Evolutionary conservation across 2,113 vertebrate genomes (phyloP).

Genomic region (Ranitomeya imitator): DNA sequence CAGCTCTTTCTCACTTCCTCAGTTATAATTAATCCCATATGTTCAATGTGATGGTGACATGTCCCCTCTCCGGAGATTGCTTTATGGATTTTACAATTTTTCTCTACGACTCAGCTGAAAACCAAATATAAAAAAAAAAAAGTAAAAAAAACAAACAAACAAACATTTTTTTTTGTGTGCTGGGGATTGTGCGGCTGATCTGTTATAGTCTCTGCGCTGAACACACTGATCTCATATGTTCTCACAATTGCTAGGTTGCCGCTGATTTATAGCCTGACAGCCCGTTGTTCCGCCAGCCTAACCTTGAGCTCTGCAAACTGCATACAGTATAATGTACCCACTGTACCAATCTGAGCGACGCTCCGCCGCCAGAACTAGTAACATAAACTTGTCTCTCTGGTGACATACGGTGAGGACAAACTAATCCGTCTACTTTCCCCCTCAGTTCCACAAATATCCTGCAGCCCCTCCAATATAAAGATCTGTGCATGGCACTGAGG

Average conservation of each 20-base stretch:
- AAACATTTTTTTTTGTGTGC: neutral
- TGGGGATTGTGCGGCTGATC: neutral
- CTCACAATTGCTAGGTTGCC: slow-evolving; percentile 74
- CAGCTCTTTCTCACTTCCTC: too few relatives aligned
- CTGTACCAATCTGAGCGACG: slow-evolving; percentile 60
- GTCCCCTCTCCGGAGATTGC: too few relatives aligned
- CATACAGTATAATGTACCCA: slow-evolving; percentile 70
- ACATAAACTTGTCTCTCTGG: slow-evolving; percentile 27
- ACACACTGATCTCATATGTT: slow-evolving; percentile 61
- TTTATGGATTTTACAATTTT: too few relatives aligned
- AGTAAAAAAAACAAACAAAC: neutral
- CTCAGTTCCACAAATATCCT: neutral
- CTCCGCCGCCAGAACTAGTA: neutral
- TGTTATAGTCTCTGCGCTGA: neutral
- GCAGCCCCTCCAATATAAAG: neutral
- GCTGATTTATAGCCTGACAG: slow-evolving; percentile 81
- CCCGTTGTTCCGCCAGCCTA: slow-evolving; percentile 69
- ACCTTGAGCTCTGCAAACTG: slow-evolving; percentile 76
- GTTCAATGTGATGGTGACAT: too few relatives aligned
- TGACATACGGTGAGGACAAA: slow-evolving; percentile 35
- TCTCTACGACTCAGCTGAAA: neutral
- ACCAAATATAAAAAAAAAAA: slow-evolving; percentile 9
- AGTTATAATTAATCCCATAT: too few relatives aligned
- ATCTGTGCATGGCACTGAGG: neutral
- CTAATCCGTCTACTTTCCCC: neutral